Base-by-base conservation (phyloP, 2,797 vertebrate species). In the Acanthiza pusilla region DNA sequence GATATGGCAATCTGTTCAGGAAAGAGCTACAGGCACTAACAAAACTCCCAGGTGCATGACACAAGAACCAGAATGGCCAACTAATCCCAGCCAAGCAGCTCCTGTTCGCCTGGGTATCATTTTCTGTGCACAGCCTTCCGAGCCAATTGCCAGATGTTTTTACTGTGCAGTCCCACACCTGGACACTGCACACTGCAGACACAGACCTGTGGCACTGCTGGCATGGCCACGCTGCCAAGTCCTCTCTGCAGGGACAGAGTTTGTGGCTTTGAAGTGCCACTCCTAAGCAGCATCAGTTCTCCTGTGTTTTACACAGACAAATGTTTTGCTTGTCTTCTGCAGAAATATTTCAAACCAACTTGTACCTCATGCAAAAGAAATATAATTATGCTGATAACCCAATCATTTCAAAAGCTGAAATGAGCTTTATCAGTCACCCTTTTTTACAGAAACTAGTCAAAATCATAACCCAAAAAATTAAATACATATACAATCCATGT, bases 161-260 rank as follows among this genome's bases (percentile, higher is more conserved):
- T 53, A 40, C 17, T 1, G 2, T 5, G 30, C 53, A 72, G 65
- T 20, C 18, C 42, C 32, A 48, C 16, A 5, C 13, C 25, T 63
- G 53, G 40, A 65, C 36, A 40, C 43, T 2, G 2, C 32, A 8
- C 9, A 23, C 34, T 10, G 32, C 0, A 0, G 32, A 34, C 82
- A 76, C 68, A 55, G 76, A 58, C 38, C 50, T 5, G 34, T 0
- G 0, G 62, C 71, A 58, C 61, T 0, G 0, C 65, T 58, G 77
- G 32, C 55, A 57, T 1, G 3, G 0, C 17, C 27, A 40, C 55
- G 1, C 32, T 83, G 48, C 48, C 66, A 86, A 47, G 70, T 13
- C 38, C 19, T 38, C 55, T 36, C 50, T 13, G 13, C 4, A 75
- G 19, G 54, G 38, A 76, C 26, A 58, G 26, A 29, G 15, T 3